phyloP scores from a whole-genome alignment of 2,113 vertebrate genomes.

The Macquaria ambigua region DNA sequence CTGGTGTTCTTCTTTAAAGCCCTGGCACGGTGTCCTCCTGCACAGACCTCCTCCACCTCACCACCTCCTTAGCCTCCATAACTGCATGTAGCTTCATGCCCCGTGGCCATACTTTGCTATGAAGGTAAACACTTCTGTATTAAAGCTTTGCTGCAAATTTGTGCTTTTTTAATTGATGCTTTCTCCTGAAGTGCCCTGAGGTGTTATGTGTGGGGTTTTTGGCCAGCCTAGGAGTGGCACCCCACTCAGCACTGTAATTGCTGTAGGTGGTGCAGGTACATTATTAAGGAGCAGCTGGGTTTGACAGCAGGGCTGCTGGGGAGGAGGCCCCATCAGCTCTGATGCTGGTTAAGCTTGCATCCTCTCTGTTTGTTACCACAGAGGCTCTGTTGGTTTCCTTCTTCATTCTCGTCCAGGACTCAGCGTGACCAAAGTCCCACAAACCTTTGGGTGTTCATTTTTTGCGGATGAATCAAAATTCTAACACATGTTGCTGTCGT shows the following conservation, averaged over 20 bases:
- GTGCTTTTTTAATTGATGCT: constrained; percentile 47
- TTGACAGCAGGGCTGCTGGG: neutral
- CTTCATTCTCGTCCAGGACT: too few species aligned
- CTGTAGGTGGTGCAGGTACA: constrained; percentile 5
- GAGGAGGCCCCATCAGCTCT: neutral
- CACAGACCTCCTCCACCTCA: neutral
- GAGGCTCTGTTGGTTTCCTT: neutral
- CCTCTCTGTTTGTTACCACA: neutral
- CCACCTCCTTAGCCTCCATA: neutral
- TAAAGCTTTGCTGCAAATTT: constrained; percentile 14
- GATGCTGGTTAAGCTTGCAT: neutral
- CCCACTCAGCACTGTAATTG: neutral
- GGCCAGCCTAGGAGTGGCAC: constrained; percentile 10
- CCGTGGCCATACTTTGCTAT: constrained; percentile 11
- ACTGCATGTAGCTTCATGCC: neutral
- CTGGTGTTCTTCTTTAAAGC: neutral
- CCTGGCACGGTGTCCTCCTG: neutral
- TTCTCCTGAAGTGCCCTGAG: constrained; percentile 47
- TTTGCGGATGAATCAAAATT: neutral
- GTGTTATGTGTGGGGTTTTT: constrained; percentile 19
- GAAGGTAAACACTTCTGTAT: neutral
- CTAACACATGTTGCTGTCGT: neutral
- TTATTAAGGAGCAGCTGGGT: constrained; percentile 27
- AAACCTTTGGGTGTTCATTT: neutral
- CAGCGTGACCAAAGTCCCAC: neutral